A percentile compares a stretch with the other conserved stretches of the same genome.
Conservation (phyloP, 2,888 invertebrate species). For the Embidobia sp. region DNA sequence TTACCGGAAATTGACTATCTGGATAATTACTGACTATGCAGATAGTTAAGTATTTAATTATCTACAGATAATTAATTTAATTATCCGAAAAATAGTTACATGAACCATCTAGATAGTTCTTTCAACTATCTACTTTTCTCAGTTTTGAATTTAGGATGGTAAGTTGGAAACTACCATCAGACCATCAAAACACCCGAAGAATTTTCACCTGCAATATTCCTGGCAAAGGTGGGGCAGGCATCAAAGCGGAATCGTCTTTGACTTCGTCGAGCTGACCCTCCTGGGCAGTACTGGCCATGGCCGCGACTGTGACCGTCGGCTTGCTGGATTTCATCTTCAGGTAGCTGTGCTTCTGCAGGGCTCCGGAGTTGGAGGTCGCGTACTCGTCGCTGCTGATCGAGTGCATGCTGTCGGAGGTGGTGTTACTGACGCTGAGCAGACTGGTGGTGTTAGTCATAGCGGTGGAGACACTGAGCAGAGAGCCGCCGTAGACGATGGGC, state of each 20-base stretch:
- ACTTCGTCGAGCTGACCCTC: constrained; percentile 73
- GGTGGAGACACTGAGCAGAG: constrained; percentile 85
- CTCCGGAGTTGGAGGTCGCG: constrained; percentile 70
- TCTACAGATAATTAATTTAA: too few relatives aligned
- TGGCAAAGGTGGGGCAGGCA: constrained; percentile 80
- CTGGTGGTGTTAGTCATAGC: constrained; percentile 79
- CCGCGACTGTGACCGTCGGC: constrained; percentile 79
- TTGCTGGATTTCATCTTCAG: constrained; percentile 70
- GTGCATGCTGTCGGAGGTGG: constrained; percentile 84
- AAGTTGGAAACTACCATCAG: too few relatives aligned
- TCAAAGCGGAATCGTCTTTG: constrained; percentile 75
- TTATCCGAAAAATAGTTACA: too few relatives aligned
- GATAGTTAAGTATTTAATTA: too few relatives aligned
- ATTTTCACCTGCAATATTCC: constrained; percentile 87
- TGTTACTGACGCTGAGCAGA: constrained; percentile 73
- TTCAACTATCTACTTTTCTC: too few relatives aligned
- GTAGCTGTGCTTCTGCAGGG: constrained; percentile 67
- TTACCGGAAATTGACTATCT: too few relatives aligned
- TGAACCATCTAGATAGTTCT: too few relatives aligned
- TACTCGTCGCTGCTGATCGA: constrained; percentile 82
- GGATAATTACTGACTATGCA: too few relatives aligned
- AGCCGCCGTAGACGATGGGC: constrained; percentile 84
- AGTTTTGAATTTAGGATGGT: too few relatives aligned
- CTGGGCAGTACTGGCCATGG: constrained; percentile 73
- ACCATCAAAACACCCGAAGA: too few relatives aligned